Evolutionary conservation across 2,888 invertebrate genomes (phyloP), one percentile per base, ranked within the genome.

Genomic region (Schizaphis graminum): DNA sequence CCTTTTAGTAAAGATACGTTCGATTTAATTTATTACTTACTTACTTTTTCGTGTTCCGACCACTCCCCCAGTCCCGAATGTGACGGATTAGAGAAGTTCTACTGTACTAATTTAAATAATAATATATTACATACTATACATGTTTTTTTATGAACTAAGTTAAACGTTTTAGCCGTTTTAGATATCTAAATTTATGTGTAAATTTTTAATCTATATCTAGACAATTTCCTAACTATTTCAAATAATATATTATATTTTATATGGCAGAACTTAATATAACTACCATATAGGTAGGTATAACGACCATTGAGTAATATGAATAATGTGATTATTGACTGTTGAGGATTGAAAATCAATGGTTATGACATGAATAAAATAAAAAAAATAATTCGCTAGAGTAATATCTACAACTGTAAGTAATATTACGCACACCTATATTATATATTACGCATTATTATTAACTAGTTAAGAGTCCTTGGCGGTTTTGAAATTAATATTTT

Each of bases 401-500:
- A 21, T 77, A 77, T 35, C 35, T 77, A 8, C 77, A 35, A 77
- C 35, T 77, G 21, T 77, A 8, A 35, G 35, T 77, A 77, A 77
- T 77, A 77, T 77, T 77, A 35, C 35, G 21, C 77, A 44, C 44
- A 85, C 13, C 7, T 84, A 77, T 41, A 44, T 28, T 26, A 28
- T 13, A 13, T 44, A 44, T 44, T 77, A 91, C 11, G 35, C 26
- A 77, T 85, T 56, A 57, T 56, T 28, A 44, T 56, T 56, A 85
- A 41, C 35, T 56, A 85, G 85, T 56, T 84, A 56, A 56, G 56
- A 91, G 85, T 91, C 85, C 85, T 91, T 91, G 85, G 84, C 11
- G 16, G 44, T 91, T 91, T 91, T 41, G 61, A 89, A 89, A 89
- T 89, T 16, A 16, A 89, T 89, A 89, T 77, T 35, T 35, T 77